Conservation (phyloP, 2,888 invertebrate genomes). For the Aromia moschata region DNA sequence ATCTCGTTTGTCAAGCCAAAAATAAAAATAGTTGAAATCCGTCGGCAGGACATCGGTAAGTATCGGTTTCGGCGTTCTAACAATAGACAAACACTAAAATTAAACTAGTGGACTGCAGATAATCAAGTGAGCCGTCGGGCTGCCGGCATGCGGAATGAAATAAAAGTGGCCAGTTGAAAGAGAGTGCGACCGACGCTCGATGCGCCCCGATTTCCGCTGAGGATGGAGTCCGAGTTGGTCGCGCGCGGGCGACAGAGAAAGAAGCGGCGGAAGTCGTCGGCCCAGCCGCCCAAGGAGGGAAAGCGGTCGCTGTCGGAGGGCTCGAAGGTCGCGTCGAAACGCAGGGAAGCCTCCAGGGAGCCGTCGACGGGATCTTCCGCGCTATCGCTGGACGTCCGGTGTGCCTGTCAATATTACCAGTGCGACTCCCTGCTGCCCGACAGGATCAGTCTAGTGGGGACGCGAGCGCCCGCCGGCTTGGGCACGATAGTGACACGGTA, state of each 20-base stretch:
- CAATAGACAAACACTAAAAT: slow-evolving; percentile 57
- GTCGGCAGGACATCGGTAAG: slow-evolving; percentile 45
- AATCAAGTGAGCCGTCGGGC: slow-evolving; percentile 45
- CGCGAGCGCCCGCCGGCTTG: slow-evolving; percentile 47
- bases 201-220: neutral
- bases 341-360: slow-evolving; percentile 75
- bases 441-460: slow-evolving; percentile 69
- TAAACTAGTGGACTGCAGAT: slow-evolving; percentile 57
- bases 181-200: neutral
- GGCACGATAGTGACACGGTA: slow-evolving; percentile 22
- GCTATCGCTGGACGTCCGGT: slow-evolving; percentile 79
- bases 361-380: slow-evolving; percentile 73
- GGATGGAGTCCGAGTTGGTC: slow-evolving; percentile 35
- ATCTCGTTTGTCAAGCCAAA: slow-evolving; percentile 35
- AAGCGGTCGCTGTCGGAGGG: slow-evolving; percentile 77
- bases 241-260: slow-evolving; percentile 3
- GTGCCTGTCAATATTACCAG: slow-evolving; percentile 87
- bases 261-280: slow-evolving; percentile 22
- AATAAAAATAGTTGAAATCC: slow-evolving; percentile 45
- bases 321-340: slow-evolving; percentile 67
- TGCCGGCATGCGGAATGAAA: slow-evolving; percentile 40
- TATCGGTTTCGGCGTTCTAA: slow-evolving; percentile 52
- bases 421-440: slow-evolving; percentile 78
- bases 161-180: slow-evolving; percentile 20
- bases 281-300: slow-evolving; percentile 28